These are phyloP conservation scores for Nasonovia ribisnigri DNA, from an alignment of 2,888 invertebrate species.

Conservation along the genomic window DNA sequence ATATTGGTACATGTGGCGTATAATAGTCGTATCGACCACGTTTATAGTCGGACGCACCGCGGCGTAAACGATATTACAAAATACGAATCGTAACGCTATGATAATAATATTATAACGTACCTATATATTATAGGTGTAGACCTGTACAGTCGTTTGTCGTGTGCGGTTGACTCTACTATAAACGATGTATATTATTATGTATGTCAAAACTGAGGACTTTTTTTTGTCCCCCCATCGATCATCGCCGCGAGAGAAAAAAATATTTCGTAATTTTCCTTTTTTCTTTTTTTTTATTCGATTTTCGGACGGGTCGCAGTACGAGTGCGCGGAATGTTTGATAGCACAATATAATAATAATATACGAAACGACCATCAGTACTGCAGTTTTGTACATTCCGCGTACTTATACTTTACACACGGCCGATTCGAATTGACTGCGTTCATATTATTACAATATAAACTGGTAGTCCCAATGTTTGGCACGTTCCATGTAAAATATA, in stretches of 20 bases:
- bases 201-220: neutral
- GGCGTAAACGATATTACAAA: neutral
- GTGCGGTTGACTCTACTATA: neutral
- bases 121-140: too few species aligned
- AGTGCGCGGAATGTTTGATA: neutral
- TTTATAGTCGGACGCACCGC: neutral
- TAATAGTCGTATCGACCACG: conserved; percentile 24
- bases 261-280: neutral
- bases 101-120: neutral
- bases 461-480: neutral
- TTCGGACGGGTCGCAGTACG: neutral
- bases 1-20: neutral
- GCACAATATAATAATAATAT: neutral
- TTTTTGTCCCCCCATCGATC: neutral
- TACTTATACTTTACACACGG: neutral
- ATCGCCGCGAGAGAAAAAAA: neutral
- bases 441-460: neutral
- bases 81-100: neutral
- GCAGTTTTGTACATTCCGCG: neutral
- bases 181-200: neutral
- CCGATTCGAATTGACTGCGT: neutral
- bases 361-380: neutral
- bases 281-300: neutral
- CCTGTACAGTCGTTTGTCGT: neutral
- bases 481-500: neutral